A percentile compares a stretch with the other conserved stretches of the same genome.
These are phyloP conservation scores for Thera britannica DNA, from an alignment of 2,888 invertebrate genomes.

Conservation along the genomic window DNA sequence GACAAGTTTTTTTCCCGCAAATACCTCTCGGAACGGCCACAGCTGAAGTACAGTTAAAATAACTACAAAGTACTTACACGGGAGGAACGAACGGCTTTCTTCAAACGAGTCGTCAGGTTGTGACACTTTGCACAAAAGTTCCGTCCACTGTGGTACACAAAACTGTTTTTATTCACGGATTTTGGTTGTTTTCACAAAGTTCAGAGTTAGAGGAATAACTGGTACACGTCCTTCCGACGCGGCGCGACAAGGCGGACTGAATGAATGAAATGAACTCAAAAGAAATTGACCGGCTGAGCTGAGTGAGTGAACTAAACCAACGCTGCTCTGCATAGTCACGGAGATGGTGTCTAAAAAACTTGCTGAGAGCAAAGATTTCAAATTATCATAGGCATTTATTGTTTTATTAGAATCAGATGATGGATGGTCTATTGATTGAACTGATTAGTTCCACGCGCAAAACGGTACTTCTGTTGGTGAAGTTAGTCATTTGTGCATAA, in stretches of 20 bases:
- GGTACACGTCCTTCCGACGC: constrained; percentile 46
- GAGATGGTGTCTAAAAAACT: not conserved
- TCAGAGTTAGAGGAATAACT: constrained; percentile 53
- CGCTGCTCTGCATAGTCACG: not conserved
- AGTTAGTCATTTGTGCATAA: too few relatives aligned
- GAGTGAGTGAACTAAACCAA: constrained; percentile 1
- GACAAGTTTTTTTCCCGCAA: constrained; percentile 69
- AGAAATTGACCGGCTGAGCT: not conserved
- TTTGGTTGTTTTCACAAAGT: constrained; percentile 59
- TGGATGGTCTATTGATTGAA: too few relatives aligned
- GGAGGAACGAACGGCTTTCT: constrained; percentile 54
- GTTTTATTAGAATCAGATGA: too few relatives aligned
- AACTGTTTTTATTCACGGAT: constrained; percentile 57
- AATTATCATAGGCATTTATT: too few relatives aligned
- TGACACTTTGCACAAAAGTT: constrained; percentile 51
- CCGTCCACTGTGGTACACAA: constrained; percentile 63
- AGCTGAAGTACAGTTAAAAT: constrained; percentile 76
- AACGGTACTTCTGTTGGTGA: too few relatives aligned
- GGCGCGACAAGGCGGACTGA: constrained; percentile 70
- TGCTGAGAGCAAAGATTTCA: too few relatives aligned
- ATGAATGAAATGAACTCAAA: constrained; percentile 36
- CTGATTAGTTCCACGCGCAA: too few relatives aligned
- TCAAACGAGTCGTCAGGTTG: constrained; percentile 56
- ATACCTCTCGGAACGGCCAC: constrained; percentile 62
- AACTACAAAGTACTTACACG: constrained; percentile 73